A percentile compares a stretch with the other conserved stretches of the same genome.
These are phyloP conservation scores for Hypsibius dujardini DNA, from an alignment of 1,140 invertebrate genomes.

Conservation along the genomic window DNA sequence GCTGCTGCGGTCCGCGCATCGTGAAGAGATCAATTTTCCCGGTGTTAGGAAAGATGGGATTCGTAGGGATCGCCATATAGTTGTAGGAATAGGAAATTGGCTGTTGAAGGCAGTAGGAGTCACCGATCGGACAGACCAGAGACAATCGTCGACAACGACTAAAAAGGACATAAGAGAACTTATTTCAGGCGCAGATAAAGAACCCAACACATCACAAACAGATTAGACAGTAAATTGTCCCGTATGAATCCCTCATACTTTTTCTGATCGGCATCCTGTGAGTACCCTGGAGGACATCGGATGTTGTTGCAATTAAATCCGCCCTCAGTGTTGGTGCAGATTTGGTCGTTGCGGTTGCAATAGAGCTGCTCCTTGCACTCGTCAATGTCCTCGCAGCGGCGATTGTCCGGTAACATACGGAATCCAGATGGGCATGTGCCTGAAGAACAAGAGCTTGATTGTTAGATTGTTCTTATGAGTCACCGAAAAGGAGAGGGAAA, in stretches of 20 bases:
- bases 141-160: constrained; percentile 60
- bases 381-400: constrained; percentile 66
- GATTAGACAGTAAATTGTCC: constrained; percentile 16
- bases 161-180: constrained; percentile 28
- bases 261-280: constrained; percentile 47
- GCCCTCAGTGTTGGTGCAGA: constrained; percentile 77
- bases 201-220: constrained; percentile 22
- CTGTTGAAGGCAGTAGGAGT: constrained; percentile 49
- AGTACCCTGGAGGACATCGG: constrained; percentile 61
- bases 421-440: constrained; percentile 62
- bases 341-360: constrained; percentile 47
- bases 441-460: too few relatives aligned
- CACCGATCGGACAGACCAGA: constrained; percentile 46
- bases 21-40: constrained; percentile 61
- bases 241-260: constrained; percentile 40
- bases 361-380: constrained; percentile 52
- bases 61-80: constrained; percentile 70
- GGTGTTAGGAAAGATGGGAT: constrained; percentile 49
- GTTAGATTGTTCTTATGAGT: neutral
- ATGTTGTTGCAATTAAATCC: constrained; percentile 67
- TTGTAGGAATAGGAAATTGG: constrained; percentile 71
- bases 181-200: constrained; percentile 19
- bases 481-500: constrained; percentile 18
- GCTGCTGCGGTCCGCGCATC: constrained; percentile 55
- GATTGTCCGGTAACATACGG: constrained; percentile 45